Percentiles rank a stretch among this genome's conserved stretches.
Evolutionary conservation across 2,113 vertebrate species (phyloP).

Genomic region (Sceloporus tristichus): DNA sequence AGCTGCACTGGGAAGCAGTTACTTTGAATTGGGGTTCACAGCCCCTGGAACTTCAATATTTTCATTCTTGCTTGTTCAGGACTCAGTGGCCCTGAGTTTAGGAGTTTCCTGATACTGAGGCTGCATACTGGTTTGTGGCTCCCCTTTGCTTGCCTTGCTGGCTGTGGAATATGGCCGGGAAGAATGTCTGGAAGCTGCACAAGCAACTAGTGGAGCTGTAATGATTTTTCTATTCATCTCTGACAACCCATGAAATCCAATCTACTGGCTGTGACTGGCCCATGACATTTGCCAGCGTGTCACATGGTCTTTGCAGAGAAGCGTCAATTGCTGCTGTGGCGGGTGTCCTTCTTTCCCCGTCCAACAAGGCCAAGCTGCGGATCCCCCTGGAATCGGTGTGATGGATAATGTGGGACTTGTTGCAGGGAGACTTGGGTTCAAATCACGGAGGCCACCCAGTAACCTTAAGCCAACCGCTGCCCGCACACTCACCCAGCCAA

Average conservation of each 20-base stretch:
- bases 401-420: not conserved
- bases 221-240: not conserved
- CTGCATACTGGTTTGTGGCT: fast-evolving
- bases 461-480: not conserved
- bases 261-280: conserved; percentile 16
- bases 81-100: not conserved
- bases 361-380: not conserved
- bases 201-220: not conserved
- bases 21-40: no score
- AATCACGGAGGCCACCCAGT: not conserved
- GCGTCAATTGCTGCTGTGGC: not conserved
- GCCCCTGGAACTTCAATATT: not conserved
- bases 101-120: not conserved
- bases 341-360: not conserved
- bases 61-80: not conserved
- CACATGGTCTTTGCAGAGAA: fast-evolving
- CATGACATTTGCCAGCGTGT: conserved; percentile 35
- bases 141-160: not conserved
- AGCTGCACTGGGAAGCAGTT: no score
- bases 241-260: conserved; percentile 52
- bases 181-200: no score
- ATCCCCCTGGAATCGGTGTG: no score
- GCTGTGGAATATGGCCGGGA: fast-evolving
- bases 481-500: not conserved
- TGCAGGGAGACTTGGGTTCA: not conserved